These are phyloP conservation scores for Caloenas nicobarica DNA, from an alignment of 2,113 vertebrate genomes.

Conservation along the genomic window DNA sequence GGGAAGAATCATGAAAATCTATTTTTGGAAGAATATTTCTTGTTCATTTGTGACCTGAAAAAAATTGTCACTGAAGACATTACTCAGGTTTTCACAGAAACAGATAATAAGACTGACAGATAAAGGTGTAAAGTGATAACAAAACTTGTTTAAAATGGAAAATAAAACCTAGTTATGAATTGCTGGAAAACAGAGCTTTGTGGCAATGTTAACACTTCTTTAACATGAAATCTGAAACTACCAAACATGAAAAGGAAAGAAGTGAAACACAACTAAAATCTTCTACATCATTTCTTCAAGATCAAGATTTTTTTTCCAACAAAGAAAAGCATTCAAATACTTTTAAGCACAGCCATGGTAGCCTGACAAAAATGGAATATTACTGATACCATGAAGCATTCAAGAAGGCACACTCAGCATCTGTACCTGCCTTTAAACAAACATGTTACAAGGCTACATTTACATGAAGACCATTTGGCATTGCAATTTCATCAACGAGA, in stretches of 20 bases:
- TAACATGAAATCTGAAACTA: not conserved
- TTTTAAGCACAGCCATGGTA: not conserved
- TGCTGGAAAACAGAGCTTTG: not conserved
- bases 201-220: not conserved
- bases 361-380: not conserved
- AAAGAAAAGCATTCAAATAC: not conserved
- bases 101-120: not conserved
- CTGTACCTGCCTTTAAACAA: not conserved
- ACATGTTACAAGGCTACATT: not conserved
- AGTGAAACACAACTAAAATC: not conserved
- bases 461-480: not conserved
- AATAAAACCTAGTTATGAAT: not conserved
- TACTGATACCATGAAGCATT: not conserved
- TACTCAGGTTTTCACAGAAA: not conserved
- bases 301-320: not conserved
- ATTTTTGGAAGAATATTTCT: not conserved
- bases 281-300: not conserved
- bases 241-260: not conserved
- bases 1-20: not conserved
- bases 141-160: not conserved
- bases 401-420: not conserved
- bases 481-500: not conserved
- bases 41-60: not conserved
- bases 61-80: not conserved
- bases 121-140: not conserved